Base-by-base conservation (phyloP, 2,113 vertebrate genomes). In the Laticauda colubrina region DNA sequence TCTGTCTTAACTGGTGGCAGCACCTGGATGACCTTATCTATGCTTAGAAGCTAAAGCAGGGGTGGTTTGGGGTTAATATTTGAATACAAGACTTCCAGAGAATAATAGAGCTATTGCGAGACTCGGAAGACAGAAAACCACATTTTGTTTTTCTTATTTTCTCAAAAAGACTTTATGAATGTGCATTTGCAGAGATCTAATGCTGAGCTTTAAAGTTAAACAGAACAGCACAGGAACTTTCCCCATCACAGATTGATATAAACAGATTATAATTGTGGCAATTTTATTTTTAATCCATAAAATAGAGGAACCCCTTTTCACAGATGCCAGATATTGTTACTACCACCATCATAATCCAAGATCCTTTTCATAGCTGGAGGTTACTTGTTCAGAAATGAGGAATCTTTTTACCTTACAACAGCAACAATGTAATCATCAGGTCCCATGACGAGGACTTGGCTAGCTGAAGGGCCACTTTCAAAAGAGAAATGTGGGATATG, bases 381-480 rank as follows among this genome's bases (percentile, higher is more conserved):
- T 81, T 21, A 81, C 21, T 81, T 1, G 34, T 81, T 81, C 34
- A 81, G 18, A 81, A 81, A 43, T 81, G 43, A 81, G 75, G 75
- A 39, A 81, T 43, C 34, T 0, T 21, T 85, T 85, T 97, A 99
- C 99, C 99, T 99, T 95, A 99, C 98, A 89, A 99, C 97, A 0
- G 99, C 98, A 8, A 99, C 99, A 0, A 99, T 99, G 96, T 98
- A 98, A 97, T 99, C 98, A 8, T 99, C 99, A 0, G 99, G 98
- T 56, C 99, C 99, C 98, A 99, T 99, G 93, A 99, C 98, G 81
- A 99, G 98, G 94, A 99, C 99, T 96, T 99, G 99, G 92, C 99
- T 98, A 11, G 98, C 97, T 0, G 98, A 95, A 0, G 97, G 93
- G 0, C 97, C 98, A 0, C 98, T 96, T 12, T 98, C 97, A 94